A percentile compares a stretch with the other conserved stretches of the same genome.
Conservation (phyloP, 1,140 invertebrate genomes). For the Drosophila pseudoananassae region DNA sequence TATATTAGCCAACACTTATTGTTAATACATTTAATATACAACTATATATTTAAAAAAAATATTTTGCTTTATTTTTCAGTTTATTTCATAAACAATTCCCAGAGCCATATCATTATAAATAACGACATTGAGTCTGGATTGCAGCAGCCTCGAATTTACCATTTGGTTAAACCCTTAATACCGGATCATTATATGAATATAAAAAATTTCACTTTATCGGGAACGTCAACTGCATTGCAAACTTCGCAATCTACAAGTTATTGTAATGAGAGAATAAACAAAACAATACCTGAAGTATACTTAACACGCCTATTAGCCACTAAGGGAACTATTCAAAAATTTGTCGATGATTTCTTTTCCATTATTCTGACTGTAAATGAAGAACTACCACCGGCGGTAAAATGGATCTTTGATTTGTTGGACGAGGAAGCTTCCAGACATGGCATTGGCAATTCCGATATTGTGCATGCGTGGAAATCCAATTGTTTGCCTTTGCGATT, state of each 20-base stretch:
- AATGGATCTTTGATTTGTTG: constrained; percentile 97
- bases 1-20: too few relatives aligned
- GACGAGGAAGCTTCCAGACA: constrained; percentile 95
- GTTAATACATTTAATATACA: too few relatives aligned
- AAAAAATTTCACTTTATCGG: constrained; percentile 81
- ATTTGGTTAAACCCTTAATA: constrained; percentile 92
- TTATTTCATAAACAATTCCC: constrained; percentile 86
- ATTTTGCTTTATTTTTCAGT: constrained; percentile 55
- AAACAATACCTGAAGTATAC: constrained; percentile 98
- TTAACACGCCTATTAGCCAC: constrained; percentile 95
- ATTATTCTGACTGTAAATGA: constrained; percentile 95
- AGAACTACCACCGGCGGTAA: constrained; percentile 94
- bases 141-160: constrained; percentile 87
- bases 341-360: constrained; percentile 97
- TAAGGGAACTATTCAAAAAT: constrained; percentile 98
- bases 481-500: constrained; percentile 97
- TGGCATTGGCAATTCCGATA: constrained; percentile 93
- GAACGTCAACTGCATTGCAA: constrained; percentile 44
- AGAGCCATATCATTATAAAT: constrained; percentile 91
- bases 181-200: constrained; percentile 83
- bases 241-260: constrained; percentile 33
- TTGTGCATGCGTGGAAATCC: constrained; percentile 98
- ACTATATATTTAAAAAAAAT: background rate
- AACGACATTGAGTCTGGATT: constrained; percentile 89
- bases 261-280: constrained; percentile 90